Percentiles rank a stretch among this genome's conserved stretches.
phyloP scores from a whole-genome alignment of 1,140 invertebrate species.

The Branchinecta lynchi region DNA sequence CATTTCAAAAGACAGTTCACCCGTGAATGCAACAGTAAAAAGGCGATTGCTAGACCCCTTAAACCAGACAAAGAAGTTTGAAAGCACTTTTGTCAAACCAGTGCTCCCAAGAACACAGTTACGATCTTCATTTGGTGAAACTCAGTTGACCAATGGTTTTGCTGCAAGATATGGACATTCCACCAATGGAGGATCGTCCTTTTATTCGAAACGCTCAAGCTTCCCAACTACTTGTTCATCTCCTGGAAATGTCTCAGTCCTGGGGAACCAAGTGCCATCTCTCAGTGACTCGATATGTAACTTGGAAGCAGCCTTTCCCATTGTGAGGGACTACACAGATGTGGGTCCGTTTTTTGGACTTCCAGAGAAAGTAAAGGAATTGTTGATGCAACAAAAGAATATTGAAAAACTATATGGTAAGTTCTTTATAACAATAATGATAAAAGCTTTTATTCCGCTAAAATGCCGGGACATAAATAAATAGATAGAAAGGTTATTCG shows the following conservation, averaged over 20 bases:
- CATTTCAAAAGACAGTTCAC: not conserved
- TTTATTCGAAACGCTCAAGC: not conserved
- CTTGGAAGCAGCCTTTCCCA: not conserved
- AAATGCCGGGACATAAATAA: no score
- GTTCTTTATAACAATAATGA: not conserved
- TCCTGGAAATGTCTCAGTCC: not conserved
- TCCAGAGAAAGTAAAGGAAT: not conserved
- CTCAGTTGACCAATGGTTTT: not conserved
- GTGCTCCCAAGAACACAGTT: not conserved
- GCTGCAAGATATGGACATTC: not conserved
- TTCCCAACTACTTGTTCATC: not conserved
- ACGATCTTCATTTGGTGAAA: not conserved
- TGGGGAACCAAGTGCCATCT: not conserved
- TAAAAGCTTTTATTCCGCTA: no score
- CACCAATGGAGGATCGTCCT: not conserved
- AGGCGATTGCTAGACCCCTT: not conserved
- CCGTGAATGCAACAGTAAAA: not conserved
- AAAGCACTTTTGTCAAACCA: not conserved
- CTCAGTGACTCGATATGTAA: no score
- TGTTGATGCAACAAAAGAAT: not conserved
- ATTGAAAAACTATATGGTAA: constrained; percentile 4
- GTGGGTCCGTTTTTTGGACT: constrained; percentile 8
- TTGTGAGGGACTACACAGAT: not conserved
- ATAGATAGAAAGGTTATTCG: no score
- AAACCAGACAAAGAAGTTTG: not conserved